Conservation (phyloP, 2,113 vertebrate species). For the Lynx canadensis region DNA sequence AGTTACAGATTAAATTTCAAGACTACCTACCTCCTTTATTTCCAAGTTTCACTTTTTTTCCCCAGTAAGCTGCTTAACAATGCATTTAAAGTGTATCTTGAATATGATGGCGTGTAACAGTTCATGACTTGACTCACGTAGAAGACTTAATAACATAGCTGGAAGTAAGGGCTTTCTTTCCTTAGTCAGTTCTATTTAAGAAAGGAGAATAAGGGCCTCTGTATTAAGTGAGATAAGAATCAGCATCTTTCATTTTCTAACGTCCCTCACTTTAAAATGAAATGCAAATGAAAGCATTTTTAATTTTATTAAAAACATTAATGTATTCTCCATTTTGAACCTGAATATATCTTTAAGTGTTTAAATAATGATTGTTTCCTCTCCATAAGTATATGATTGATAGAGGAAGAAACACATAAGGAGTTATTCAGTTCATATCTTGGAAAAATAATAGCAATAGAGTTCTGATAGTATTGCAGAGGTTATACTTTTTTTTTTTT, state of each 20-base stretch:
- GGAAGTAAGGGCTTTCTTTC: neutral
- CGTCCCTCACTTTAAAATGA: slow-evolving; percentile 33
- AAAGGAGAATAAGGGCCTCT: neutral
- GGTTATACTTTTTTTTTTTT: slow-evolving; percentile 48
- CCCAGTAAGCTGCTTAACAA: neutral
- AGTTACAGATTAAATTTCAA: slow-evolving; percentile 9
- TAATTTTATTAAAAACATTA: slow-evolving; percentile 45
- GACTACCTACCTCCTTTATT: neutral
- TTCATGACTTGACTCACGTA: neutral
- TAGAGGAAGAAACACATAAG: slow-evolving; percentile 23
- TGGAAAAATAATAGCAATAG: slow-evolving; percentile 64
- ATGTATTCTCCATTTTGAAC: neutral
- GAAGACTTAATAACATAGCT: neutral
- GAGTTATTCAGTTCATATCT: slow-evolving; percentile 43
- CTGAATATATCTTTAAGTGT: slow-evolving; percentile 29
- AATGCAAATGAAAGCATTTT: slow-evolving; percentile 2
- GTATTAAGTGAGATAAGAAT: slow-evolving; percentile 21
- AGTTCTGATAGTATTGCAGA: slow-evolving; percentile 56
- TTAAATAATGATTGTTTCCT: slow-evolving; percentile 56
- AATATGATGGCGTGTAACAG: neutral
- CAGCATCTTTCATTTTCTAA: neutral
- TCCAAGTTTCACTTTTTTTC: neutral
- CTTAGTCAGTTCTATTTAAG: neutral
- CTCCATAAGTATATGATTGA: slow-evolving; percentile 34
- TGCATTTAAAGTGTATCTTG: slow-evolving; percentile 8